Base-by-base conservation (phyloP, 2,113 vertebrate species). In the Naja naja region DNA sequence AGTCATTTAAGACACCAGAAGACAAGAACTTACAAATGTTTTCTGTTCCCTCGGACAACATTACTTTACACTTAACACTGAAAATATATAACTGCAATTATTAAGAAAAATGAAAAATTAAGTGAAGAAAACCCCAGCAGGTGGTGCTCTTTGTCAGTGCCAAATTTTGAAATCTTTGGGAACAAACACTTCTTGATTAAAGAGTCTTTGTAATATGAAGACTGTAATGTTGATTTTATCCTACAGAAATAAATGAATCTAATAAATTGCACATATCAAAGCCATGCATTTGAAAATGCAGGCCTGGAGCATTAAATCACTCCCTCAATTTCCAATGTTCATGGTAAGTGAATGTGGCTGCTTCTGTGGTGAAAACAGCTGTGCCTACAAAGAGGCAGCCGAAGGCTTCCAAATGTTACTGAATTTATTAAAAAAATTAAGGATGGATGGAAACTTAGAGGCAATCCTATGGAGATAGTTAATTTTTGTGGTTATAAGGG, bases 61-160 rank as follows among this genome's bases (percentile, higher is more conserved):
- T 91, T 18, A 89, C 58, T 90, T 30, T 49, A 52, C 55, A 53
- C 52, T 89, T 87, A 53, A 8, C 39, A 53, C 12, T 87, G 34
- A 34, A 85, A 87, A 64, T 6, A n/a, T 49, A 47, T 14, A 43
- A 30, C 9, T 20, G 56, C n/a, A 56, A 45, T 16, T 69, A 30
- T 16, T 39, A 5, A 30, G 23, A 55, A 49, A 86, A 18, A 60
- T 34, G 12, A 69, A 85, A 91, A 88, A 64, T n/a, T 69, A 34
- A 56, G 3, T 11, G 47, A 89, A 39, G 54, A 56, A 86, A 93
- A 45, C 47, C 87, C 74, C 92, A 93, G 92, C 81, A 93, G 92
- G 34, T 87, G 92, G 92, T 34, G 55, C 74, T 60, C 54, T 85
- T 34, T 58, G 53, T 30, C 27, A 89, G 55, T 90, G 54, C 12